phyloP scores from a whole-genome alignment of 2,797 vertebrate genomes.

The Lepidocolaptes lacrymiger region DNA sequence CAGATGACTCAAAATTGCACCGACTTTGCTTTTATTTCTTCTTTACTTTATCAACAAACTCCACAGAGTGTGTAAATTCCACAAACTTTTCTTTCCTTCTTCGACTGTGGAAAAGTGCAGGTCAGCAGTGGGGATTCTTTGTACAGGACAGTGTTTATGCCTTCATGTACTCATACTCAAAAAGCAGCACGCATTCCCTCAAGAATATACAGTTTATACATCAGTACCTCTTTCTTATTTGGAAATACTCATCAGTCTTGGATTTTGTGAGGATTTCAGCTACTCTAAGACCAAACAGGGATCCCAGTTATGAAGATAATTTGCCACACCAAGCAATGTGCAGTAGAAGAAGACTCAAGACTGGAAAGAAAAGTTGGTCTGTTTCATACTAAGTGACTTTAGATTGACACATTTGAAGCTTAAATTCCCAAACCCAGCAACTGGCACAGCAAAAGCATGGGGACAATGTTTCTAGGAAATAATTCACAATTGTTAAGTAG shows the following conservation, averaged over 20 bases:
- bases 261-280: not conserved
- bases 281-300: not conserved
- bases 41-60: conserved; percentile 28
- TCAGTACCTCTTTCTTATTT: not conserved
- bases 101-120: not conserved
- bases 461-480: not conserved
- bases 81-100: not conserved
- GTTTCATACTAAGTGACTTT: not conserved
- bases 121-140: not conserved
- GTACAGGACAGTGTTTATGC: not conserved
- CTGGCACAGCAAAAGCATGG: not conserved
- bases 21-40: not conserved
- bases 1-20: conserved; percentile 26
- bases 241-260: not conserved
- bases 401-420: not conserved
- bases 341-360: not conserved
- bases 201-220: not conserved
- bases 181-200: not conserved
- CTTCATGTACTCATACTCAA: not conserved
- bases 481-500: not conserved
- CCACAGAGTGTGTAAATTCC: not conserved
- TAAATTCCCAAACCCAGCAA: not conserved
- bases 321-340: not conserved
- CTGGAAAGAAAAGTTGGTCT: not conserved
- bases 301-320: not conserved